Evolutionary conservation across 1,140 invertebrate genomes (phyloP).

Genomic region (Pygmarrhopalites habei): DNA sequence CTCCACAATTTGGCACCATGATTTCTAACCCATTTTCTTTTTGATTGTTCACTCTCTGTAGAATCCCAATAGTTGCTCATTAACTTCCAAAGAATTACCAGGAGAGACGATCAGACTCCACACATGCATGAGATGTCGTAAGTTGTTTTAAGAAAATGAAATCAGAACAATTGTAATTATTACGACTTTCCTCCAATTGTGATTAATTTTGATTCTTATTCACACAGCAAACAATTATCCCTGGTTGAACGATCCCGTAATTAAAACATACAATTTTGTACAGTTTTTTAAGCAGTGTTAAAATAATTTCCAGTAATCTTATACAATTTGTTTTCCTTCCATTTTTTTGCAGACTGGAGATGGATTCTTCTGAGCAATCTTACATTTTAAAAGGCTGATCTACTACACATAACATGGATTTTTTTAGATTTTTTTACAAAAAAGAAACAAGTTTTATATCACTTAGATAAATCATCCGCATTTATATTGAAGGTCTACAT

Average conservation of each 20-base stretch:
- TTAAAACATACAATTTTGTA: no score
- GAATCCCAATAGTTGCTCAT: slow-evolving; percentile 72
- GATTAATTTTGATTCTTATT: slow-evolving; percentile 5
- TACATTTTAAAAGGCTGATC: slow-evolving; percentile 9
- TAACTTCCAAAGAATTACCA: slow-evolving; percentile 84
- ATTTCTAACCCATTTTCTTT: no score
- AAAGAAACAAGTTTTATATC: no score
- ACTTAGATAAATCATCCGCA: no score
- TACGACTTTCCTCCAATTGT: neutral
- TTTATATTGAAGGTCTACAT: no score
- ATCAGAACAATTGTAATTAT: slow-evolving; percentile 43
- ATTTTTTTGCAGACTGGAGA: no score
- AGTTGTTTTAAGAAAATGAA: no score
- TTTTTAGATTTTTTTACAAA: neutral
- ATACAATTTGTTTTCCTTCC: no score
- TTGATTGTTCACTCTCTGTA: slow-evolving; percentile 5
- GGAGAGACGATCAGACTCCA: slow-evolving; percentile 87
- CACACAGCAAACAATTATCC: slow-evolving; percentile 87
- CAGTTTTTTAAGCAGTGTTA: no score
- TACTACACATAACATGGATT: neutral
- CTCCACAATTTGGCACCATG: no score
- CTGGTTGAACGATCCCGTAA: slow-evolving; percentile 88
- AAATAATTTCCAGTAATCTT: no score
- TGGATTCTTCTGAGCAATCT: slow-evolving; percentile 66
- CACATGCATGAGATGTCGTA: slow-evolving; percentile 85